phyloP scores from a whole-genome alignment of 1,140 invertebrate genomes.

The Listronotus bonariensis region DNA sequence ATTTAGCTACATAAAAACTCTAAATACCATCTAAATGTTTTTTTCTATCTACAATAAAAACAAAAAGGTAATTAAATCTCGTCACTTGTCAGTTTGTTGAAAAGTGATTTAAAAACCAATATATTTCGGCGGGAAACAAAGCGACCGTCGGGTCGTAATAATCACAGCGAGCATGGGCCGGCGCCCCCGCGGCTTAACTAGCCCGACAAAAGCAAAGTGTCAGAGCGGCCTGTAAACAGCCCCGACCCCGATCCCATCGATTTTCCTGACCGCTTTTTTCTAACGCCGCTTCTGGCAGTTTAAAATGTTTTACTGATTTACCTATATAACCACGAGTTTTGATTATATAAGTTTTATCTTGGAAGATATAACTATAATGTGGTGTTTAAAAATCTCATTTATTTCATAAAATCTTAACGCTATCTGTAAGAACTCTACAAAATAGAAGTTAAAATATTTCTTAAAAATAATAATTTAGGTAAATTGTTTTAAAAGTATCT shows the following conservation, averaged over 20 bases:
- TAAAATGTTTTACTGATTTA: neutral
- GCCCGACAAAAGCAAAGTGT: conserved; percentile 32
- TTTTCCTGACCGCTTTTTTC: conserved; percentile 7
- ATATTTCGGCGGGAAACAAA: conserved; percentile 35
- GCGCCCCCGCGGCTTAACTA: conserved; percentile 32
- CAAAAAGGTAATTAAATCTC: conserved; percentile 16
- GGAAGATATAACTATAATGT: too few species aligned
- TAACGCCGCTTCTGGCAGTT: conserved; percentile 13
- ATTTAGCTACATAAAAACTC: too few species aligned
- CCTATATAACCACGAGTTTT: too few species aligned
- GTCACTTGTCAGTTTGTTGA: conserved; percentile 19
- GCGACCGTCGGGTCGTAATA: conserved; percentile 19
- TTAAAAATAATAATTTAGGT: too few species aligned
- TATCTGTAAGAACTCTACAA: too few species aligned
- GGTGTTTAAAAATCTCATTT: too few species aligned
- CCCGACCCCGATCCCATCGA: conserved; percentile 20
- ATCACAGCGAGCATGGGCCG: conserved; percentile 27
- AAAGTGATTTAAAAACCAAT: conserved; percentile 36
- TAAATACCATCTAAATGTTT: too few species aligned
- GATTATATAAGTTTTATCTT: too few species aligned
- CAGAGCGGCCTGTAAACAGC: conserved; percentile 30
- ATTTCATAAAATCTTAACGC: too few species aligned
- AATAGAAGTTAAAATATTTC: too few species aligned
- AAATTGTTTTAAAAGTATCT: too few species aligned
- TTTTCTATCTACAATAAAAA: too few species aligned